phyloP scores from a whole-genome alignment of 2,888 invertebrate genomes.

The Orthosia gothica region DNA sequence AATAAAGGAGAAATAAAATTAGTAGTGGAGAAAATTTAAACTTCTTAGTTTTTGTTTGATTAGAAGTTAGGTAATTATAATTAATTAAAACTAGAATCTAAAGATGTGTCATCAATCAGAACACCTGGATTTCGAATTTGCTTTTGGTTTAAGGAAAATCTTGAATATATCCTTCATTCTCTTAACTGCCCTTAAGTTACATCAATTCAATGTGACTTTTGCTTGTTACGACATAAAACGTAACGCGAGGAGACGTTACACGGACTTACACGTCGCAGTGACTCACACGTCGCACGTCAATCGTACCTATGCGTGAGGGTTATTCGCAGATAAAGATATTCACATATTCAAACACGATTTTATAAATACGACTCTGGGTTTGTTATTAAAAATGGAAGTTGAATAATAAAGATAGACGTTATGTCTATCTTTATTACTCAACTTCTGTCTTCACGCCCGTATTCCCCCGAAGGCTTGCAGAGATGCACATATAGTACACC shows the following conservation, averaged over 20 bases:
- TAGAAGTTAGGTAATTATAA: no score
- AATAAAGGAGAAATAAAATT: no score
- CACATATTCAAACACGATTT: background rate
- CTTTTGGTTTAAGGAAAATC: background rate
- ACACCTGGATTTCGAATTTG: background rate
- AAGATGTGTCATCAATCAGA: background rate
- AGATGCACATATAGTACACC: no score
- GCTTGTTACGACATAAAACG: slow-evolving; percentile 16
- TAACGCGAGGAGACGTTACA: background rate
- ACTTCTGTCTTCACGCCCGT: no score
- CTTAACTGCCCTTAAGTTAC: background rate
- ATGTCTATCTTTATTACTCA: no score
- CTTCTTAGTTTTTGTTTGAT: background rate
- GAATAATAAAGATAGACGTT: no score
- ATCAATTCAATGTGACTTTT: slow-evolving; percentile 14
- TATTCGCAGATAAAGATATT: background rate
- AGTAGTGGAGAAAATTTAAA: no score
- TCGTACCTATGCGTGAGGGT: background rate
- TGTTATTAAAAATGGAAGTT: background rate
- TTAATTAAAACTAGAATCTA: no score
- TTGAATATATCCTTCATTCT: background rate
- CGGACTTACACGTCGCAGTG: no score
- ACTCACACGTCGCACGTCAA: background rate
- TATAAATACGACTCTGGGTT: background rate
- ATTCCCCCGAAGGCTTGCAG: no score